A percentile compares a stretch with the other conserved stretches of the same genome.
phyloP scores from a whole-genome alignment of 2,113 vertebrate genomes.

The Chunga burmeisteri region DNA sequence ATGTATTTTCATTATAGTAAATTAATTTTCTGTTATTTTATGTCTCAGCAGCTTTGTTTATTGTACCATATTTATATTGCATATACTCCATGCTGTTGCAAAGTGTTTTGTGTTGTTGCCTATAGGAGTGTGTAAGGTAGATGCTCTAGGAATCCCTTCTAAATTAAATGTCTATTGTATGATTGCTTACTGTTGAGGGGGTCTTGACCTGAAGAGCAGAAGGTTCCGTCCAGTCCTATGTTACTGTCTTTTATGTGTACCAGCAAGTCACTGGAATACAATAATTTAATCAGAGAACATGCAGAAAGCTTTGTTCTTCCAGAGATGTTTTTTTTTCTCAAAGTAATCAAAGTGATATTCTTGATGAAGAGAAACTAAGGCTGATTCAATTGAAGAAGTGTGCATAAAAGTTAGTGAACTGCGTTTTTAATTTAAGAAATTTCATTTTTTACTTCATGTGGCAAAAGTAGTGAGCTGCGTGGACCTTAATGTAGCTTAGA shows the following conservation, averaged over 20 bases:
- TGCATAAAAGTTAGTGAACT: not conserved
- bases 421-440: not conserved
- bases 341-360: not conserved
- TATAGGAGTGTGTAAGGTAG: not conserved
- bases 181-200: not conserved
- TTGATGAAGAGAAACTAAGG: not conserved
- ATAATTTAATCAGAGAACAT: not conserved
- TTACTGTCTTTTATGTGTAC: not conserved
- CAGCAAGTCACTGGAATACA: not conserved
- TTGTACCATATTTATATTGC: not conserved
- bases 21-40: not conserved
- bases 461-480: not conserved
- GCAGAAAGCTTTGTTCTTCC: not conserved
- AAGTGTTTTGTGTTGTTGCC: not conserved
- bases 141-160: not conserved
- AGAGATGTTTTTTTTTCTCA: not conserved
- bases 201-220: not conserved
- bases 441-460: not conserved
- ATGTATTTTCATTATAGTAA: not conserved
- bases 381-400: not conserved
- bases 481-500: not conserved
- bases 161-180: not conserved
- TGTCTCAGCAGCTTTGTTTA: not conserved
- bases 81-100: not conserved
- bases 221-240: not conserved